These are phyloP conservation scores for Pipra filicauda DNA, from an alignment of 2,113 vertebrate genomes.

Conservation along the genomic window DNA sequence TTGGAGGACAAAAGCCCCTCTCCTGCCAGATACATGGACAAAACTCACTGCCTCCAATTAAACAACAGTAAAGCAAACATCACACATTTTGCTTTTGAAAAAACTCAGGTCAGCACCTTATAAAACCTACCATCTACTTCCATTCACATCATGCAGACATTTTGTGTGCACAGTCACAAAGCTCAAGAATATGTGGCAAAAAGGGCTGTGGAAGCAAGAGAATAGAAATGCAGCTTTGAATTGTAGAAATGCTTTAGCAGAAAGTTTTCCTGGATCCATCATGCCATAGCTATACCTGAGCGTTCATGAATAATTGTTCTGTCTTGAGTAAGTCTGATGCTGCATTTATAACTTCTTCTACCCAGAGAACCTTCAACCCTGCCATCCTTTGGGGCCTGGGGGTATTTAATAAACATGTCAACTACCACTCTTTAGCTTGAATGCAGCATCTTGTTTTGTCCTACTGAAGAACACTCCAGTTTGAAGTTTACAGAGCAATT, in stretches of 20 bases:
- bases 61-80: not conserved
- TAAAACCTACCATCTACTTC: not conserved
- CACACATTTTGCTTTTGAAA: not conserved
- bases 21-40: not conserved
- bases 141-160: not conserved
- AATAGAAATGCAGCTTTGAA: accelerated
- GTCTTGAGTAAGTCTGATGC: not conserved
- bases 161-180: not conserved
- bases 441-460: slow-evolving; percentile 64
- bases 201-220: not conserved
- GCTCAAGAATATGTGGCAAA: not conserved
- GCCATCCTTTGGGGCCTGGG: slow-evolving; percentile 8
- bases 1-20: not conserved
- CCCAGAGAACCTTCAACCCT: slow-evolving; percentile 27
- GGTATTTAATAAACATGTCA: slow-evolving; percentile 77
- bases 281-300: not conserved
- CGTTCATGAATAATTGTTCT: not conserved
- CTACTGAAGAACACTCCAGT: slow-evolving; percentile 73
- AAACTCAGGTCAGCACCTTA: not conserved
- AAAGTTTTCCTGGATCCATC: not conserved
- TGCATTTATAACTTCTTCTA: not conserved
- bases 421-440: slow-evolving; percentile 64
- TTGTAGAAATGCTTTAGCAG: not conserved
- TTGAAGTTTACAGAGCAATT: slow-evolving; percentile 78
- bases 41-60: not conserved